Base-by-base conservation (phyloP, 2,888 invertebrate species). In the Drosophila mercatorum region DNA sequence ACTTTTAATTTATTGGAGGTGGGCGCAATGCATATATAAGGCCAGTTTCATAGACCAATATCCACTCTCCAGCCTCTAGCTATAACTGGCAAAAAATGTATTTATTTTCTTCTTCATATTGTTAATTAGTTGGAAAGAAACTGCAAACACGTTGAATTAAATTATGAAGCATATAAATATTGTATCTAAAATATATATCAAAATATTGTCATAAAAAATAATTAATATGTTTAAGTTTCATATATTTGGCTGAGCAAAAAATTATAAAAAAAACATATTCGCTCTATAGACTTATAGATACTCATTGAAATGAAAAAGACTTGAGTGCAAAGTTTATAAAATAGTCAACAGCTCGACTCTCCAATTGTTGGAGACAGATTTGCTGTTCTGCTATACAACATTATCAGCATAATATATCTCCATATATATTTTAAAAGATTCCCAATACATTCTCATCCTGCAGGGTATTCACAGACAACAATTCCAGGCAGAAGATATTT, bases 141-240 rank as follows among this genome's bases (percentile, higher is more conserved):
- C 47, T 44, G 40, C 14, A 69, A 68, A 70, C 60, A 10, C 59
- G 12, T 12, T 62, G 73, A 72, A 70, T 36, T 4, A 17, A 11
- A 65, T 53, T 26, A 47, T 51, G 57, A 49, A 41, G 59, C 68
- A 68, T 72, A 64, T 58, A 72, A 72, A 80, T 75, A 75, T 72
- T 72, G 52, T 68, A 79, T 78, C 69, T 78, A 84, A 75, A 70
- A 69, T 65, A 68, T 75, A 69, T 73, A 75, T 69, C 72, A 77
- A 75, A 84, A 80, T 72, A 81, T 68, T 70, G 55, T 68, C 71
- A 83, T 88, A 89, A 89, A 89, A 90, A 90, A 86, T 86, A 90
- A 89, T 90, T 88, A 89, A 86, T 78, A 73, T 68, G 60, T 53
- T 58, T 31, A 46, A 22, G 34, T 43, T 31, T 59, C 53, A 68